These are phyloP conservation scores for Metellina segmentata DNA, from an alignment of 2,888 invertebrate genomes.

Conservation along the genomic window DNA sequence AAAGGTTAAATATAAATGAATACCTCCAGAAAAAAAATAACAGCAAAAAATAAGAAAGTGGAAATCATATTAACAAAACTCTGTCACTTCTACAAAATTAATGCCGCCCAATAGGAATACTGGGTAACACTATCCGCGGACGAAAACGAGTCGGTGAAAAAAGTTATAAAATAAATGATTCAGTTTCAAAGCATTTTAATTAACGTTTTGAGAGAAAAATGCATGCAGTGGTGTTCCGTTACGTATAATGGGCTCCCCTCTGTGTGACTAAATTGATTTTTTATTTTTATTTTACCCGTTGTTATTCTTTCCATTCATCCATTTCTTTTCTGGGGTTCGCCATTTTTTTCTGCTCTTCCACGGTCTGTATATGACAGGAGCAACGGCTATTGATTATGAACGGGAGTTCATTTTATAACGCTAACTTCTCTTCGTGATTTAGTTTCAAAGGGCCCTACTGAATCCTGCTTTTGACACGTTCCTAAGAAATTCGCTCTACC, in stretches of 20 bases:
- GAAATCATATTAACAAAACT: constrained; percentile 58
- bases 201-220: constrained; percentile 63
- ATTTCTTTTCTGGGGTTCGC: constrained; percentile 37
- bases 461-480: constrained; percentile 45
- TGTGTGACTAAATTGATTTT: constrained; percentile 49
- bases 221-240: constrained; percentile 41
- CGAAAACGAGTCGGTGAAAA: constrained; percentile 8
- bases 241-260: constrained; percentile 58
- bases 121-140: constrained; percentile 1
- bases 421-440: constrained; percentile 66
- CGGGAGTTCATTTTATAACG: constrained; percentile 56
- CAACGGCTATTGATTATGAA: constrained; percentile 65
- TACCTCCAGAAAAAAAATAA: background rate
- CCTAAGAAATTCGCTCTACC: constrained; percentile 38
- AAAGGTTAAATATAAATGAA: constrained; percentile 32
- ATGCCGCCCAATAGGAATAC: constrained; percentile 38
- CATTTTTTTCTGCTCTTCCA: constrained; percentile 23
- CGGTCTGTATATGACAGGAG: constrained; percentile 52
- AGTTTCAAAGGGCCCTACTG: constrained; percentile 38
- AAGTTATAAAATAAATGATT: constrained; percentile 62
- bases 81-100: constrained; percentile 61
- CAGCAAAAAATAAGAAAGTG: background rate
- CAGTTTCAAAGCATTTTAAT: constrained; percentile 66
- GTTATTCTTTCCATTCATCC: constrained; percentile 58
- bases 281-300: constrained; percentile 32